phyloP scores from a whole-genome alignment of 2,113 vertebrate species.

The Glaucomys volans region DNA sequence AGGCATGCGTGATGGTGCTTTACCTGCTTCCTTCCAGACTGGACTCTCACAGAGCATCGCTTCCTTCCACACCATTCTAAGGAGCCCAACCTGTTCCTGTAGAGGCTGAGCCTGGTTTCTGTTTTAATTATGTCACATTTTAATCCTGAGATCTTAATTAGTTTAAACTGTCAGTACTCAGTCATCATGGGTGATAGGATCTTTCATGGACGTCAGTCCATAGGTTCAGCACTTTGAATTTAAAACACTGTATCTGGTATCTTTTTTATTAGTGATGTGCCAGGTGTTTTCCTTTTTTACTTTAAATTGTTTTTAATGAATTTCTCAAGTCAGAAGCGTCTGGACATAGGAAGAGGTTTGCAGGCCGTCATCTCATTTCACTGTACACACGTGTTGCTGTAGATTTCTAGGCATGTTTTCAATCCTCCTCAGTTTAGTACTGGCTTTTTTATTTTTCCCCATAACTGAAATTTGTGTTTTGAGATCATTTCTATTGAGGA shows the following conservation, averaged over 20 bases:
- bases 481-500: background rate
- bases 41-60: background rate
- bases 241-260: background rate
- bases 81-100: background rate
- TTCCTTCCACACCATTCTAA: background rate
- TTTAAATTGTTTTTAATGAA: background rate
- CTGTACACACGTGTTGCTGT: background rate
- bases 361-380: background rate
- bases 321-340: background rate
- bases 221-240: background rate
- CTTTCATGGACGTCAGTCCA: background rate
- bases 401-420: background rate
- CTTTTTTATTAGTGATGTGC: background rate
- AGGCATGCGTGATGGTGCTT: background rate
- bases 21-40: background rate
- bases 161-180: slow-evolving; percentile 1
- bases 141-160: background rate
- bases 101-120: background rate
- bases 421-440: background rate
- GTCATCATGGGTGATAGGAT: background rate
- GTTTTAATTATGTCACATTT: slow-evolving; percentile 31
- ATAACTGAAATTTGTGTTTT: slow-evolving; percentile 19
- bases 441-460: background rate
- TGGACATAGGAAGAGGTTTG: background rate
- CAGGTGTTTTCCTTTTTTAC: background rate